Evolutionary conservation across 2,888 invertebrate genomes (phyloP), one percentile per base, ranked within the genome.

Genomic region (Athalia circularis): DNA sequence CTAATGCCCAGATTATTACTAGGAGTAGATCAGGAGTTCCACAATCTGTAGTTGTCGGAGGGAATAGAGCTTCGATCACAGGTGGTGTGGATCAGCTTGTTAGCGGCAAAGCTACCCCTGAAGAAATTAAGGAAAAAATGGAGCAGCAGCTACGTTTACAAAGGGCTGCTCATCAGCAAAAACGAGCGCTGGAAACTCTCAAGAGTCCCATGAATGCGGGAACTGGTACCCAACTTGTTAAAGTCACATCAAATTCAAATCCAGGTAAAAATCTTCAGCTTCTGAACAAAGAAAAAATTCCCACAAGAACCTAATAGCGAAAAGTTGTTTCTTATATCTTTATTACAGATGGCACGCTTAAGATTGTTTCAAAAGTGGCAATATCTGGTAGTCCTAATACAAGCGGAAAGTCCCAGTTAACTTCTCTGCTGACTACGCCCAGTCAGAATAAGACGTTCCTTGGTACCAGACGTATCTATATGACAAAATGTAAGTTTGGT

Each of bases 81-180:
- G 80, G 85, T 8, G 77, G 85, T 6, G 82, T 83, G 4, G 90
- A 90, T 75, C 88, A 89, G 76, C 82, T 88, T 5, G 91, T 92
- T 8, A 92, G 90, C 85, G 93, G 91, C 83, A 93, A 94, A 85
- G 92, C 94, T 0, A 93, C 93, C 48, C 93, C 95, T 0, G 93
- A 95, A 83, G 96, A 96, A 86, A 94, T 95, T 80, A 96, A 96
- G 89, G 97, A 97, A 84, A 97, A 97, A 90, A 95, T 97, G 95
- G 98, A 98, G 87, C 96, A 96, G 82, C 97, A 98, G 87, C 91
- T 98, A 82, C 94, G 96, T 79, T 92, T 97, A 85, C 98, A 98
- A 88, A 91, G 98, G 80, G 95, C 96, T 43, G 97, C 96, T 0
- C 96, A 97, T 90, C 96, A 97, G 86, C 97, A 97, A 86, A 97